These are phyloP conservation scores for Oligia latruncula DNA, from an alignment of 2,888 invertebrate species.

Conservation along the genomic window DNA sequence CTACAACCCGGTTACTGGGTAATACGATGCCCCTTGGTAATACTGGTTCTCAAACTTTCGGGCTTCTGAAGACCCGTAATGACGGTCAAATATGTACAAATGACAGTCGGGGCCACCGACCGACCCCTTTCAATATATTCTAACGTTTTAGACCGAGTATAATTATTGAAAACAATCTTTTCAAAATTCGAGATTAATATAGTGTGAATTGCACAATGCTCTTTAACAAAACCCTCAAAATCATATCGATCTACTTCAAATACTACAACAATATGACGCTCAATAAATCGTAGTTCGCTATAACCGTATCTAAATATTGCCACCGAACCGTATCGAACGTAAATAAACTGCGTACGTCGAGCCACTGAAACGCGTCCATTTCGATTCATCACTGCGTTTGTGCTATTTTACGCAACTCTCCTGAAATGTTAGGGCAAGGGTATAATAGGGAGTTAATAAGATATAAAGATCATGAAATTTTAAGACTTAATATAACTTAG, in stretches of 20 bases:
- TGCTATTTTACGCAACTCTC: constrained; percentile 50
- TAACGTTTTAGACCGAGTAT: background rate
- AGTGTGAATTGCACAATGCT: background rate
- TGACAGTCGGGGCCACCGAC: too few relatives aligned
- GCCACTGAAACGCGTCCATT: constrained; percentile 39
- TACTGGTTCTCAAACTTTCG: too few relatives aligned
- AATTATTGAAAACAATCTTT: background rate
- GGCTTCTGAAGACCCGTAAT: too few relatives aligned
- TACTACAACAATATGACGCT: constrained; percentile 12
- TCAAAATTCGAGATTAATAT: background rate
- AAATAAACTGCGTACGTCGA: constrained; percentile 45
- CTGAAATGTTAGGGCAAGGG: constrained; percentile 16
- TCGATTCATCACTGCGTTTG: constrained; percentile 59
- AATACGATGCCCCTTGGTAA: too few relatives aligned
- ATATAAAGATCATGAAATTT: too few relatives aligned
- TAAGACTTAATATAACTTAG: too few relatives aligned
- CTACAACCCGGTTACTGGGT: too few relatives aligned
- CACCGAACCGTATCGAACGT: constrained; percentile 20
- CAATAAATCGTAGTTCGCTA: constrained; percentile 39
- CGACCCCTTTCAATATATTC: background rate
- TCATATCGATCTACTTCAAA: background rate
- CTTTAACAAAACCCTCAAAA: background rate
- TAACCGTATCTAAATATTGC: constrained; percentile 39
- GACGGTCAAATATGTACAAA: too few relatives aligned
- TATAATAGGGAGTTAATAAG: background rate